These are phyloP conservation scores for Drosophila atripex DNA, from an alignment of 2,888 invertebrate species.

Conservation along the genomic window DNA sequence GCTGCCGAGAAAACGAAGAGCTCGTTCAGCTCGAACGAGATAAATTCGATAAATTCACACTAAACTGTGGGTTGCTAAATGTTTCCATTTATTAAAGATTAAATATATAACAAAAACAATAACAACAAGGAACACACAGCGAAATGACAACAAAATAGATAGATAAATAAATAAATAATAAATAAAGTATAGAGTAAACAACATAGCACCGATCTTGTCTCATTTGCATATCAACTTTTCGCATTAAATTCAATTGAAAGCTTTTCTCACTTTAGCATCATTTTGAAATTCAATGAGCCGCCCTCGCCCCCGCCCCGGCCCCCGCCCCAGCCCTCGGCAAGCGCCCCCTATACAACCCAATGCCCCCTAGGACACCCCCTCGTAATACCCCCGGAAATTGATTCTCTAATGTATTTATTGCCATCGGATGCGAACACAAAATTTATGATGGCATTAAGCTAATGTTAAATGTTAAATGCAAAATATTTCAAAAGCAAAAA, in stretches of 20 bases:
- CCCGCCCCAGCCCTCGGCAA: constrained; percentile 29
- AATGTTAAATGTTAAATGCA: constrained; percentile 58
- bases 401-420: constrained; percentile 64
- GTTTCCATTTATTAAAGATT: constrained; percentile 63
- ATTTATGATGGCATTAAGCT: constrained; percentile 74
- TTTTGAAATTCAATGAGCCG: constrained; percentile 71
- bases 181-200: constrained; percentile 68
- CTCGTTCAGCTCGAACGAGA: constrained; percentile 42
- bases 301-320: constrained; percentile 17
- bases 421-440: constrained; percentile 56
- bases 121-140: no score
- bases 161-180: constrained; percentile 74
- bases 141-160: constrained; percentile 58
- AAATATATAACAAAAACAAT: constrained; percentile 30
- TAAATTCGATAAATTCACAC: constrained; percentile 28
- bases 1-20: constrained; percentile 16
- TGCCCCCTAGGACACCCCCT: neutral
- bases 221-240: constrained; percentile 76
- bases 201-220: constrained; percentile 37
- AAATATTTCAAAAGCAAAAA: constrained; percentile 27
- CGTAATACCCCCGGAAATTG: neutral
- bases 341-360: neutral
- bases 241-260: constrained; percentile 73
- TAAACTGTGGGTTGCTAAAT: constrained; percentile 58
- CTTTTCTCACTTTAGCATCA: constrained; percentile 75